Conservation (phyloP, 2,113 vertebrate genomes). For the Argyrosomus japonicus region DNA sequence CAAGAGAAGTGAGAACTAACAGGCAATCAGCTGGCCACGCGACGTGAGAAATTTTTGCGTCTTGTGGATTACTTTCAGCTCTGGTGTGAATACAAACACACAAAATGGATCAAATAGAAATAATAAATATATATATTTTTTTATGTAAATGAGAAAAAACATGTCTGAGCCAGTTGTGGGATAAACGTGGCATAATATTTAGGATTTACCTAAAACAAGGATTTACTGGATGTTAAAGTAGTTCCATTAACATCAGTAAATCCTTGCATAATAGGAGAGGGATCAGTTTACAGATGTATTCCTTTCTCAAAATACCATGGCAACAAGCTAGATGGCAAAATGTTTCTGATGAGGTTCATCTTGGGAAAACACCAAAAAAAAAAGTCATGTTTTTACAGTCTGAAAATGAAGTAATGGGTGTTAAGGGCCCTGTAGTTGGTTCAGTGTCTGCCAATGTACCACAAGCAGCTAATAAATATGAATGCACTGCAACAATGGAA, state of each 20-base stretch:
- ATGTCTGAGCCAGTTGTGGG: background rate
- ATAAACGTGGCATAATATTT: background rate
- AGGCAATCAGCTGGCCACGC: conserved; percentile 34
- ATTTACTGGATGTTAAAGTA: conserved; percentile 22
- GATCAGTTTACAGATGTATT: conserved; percentile 16
- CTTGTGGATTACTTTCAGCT: background rate
- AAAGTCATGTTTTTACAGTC: conserved; percentile 36
- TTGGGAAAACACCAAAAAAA: conserved; percentile 33
- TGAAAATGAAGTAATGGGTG: conserved; percentile 22
- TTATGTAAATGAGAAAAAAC: conserved; percentile 17
- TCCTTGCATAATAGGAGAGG: conserved; percentile 1
- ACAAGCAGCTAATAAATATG: conserved; percentile 27
- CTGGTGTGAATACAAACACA: conserved; percentile 2
- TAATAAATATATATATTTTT: no score
- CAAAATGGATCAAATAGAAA: conserved; percentile 11
- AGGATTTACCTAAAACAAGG: background rate
- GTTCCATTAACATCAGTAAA: background rate
- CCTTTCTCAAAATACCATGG: conserved; percentile 38
- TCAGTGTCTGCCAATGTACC: conserved; percentile 19
- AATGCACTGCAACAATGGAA: conserved; percentile 44
- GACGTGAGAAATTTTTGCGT: conserved; percentile 7
- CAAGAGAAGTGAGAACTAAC: conserved; percentile 16
- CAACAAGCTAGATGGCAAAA: conserved; percentile 34
- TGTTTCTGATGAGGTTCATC: conserved; percentile 15
- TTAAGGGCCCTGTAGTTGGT: conserved; percentile 24